Percentiles rank a stretch among this genome's conserved stretches.
Evolutionary conservation across 2,113 vertebrate genomes (phyloP).

Genomic region (Oceanites oceanicus): DNA sequence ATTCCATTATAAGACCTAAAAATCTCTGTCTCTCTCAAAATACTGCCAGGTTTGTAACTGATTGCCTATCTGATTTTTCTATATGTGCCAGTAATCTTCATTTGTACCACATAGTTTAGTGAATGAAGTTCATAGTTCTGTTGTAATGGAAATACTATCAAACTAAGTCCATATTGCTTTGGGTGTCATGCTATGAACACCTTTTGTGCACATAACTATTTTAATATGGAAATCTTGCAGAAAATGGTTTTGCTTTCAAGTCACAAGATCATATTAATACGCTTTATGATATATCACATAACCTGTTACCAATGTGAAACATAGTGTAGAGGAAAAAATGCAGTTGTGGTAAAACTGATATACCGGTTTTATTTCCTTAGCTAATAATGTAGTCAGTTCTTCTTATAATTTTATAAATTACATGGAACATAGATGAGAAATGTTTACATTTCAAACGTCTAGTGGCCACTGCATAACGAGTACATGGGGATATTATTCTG

Average conservation of each 20-base stretch:
- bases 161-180: conserved; percentile 48
- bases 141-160: conserved; percentile 12
- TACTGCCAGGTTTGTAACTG: conserved; percentile 79
- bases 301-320: conserved; percentile 52
- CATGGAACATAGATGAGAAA: conserved; percentile 20
- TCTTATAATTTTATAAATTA: conserved; percentile 66
- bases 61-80: conserved; percentile 71
- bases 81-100: conserved; percentile 54
- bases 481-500: conserved; percentile 63
- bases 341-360: conserved; percentile 52
- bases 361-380: conserved; percentile 39
- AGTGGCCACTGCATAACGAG: conserved; percentile 52
- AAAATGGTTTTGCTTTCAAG: conserved; percentile 29
- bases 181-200: conserved; percentile 51
- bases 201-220: conserved; percentile 54
- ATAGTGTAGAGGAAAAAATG: conserved; percentile 35
- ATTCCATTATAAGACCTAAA: conserved; percentile 71
- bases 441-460: conserved; percentile 69
- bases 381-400: conserved; percentile 45
- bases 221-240: conserved; percentile 52
- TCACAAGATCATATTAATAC: conserved; percentile 28
- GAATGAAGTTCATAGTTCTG: conserved; percentile 32
- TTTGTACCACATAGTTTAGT: conserved; percentile 56
- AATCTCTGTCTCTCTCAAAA: conserved; percentile 54
- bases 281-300: conserved; percentile 35